phyloP scores from a whole-genome alignment of 2,797 vertebrate genomes.

The Carcharodon carcharias region DNA sequence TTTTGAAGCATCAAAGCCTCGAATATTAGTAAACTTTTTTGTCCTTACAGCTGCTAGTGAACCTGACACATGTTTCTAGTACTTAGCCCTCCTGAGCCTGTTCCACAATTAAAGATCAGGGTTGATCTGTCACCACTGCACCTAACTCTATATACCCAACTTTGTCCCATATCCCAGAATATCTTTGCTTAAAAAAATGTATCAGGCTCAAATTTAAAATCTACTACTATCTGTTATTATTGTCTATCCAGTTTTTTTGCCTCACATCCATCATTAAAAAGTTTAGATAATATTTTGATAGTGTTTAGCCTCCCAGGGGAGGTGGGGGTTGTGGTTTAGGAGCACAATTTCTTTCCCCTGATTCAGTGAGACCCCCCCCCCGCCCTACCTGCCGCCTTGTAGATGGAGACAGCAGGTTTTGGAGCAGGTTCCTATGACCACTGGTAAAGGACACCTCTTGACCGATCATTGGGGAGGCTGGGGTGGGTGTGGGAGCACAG shows the following conservation, averaged over 20 bases:
- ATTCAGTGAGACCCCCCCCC: background rate
- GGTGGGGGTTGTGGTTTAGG: too few relatives aligned
- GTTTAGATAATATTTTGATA: background rate
- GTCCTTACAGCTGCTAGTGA: background rate
- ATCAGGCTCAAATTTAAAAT: background rate
- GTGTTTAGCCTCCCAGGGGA: background rate
- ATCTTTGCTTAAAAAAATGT: background rate
- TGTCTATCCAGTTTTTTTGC: background rate
- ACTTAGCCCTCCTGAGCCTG: too few relatives aligned
- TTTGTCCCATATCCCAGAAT: background rate
- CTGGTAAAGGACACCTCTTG: background rate
- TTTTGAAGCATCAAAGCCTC: background rate
- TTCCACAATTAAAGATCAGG: background rate
- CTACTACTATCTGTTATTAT: background rate
- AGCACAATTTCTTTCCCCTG: background rate
- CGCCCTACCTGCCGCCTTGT: background rate
- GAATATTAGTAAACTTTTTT: background rate
- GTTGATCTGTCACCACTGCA: background rate
- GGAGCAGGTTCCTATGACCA: background rate
- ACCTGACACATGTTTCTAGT: background rate
- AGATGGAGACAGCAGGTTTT: background rate
- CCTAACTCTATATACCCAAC: background rate
- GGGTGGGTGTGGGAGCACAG: background rate
- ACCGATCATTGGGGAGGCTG: background rate
- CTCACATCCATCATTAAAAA: background rate